Evolutionary conservation across 2,797 vertebrate species (phyloP).

Genomic region (Rhadinocentrus ornatus): DNA sequence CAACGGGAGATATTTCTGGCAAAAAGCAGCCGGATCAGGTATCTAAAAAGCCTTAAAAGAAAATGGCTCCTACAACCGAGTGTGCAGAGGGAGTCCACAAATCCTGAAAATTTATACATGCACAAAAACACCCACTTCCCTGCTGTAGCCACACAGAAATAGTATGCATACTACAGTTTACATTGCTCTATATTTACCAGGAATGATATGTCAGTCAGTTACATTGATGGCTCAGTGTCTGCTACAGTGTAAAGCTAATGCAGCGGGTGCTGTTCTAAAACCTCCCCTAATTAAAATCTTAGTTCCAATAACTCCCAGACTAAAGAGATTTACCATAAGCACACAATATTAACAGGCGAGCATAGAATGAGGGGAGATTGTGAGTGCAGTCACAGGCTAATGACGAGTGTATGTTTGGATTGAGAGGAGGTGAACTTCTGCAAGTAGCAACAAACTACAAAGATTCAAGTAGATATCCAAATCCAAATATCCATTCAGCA

Average conservation of each 20-base stretch:
- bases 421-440: neutral
- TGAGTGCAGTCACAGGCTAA: conserved; percentile 1
- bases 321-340: conserved; percentile 66
- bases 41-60: neutral
- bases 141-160: neutral
- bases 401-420: conserved; percentile 16
- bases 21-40: neutral
- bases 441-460: conserved; percentile 8
- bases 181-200: conserved; percentile 17
- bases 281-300: conserved; percentile 71
- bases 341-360: conserved; percentile 55
- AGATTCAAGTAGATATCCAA: conserved; percentile 1
- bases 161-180: conserved; percentile 1
- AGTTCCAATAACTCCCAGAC: conserved; percentile 66
- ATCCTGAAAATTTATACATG: neutral
- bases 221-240: conserved; percentile 33
- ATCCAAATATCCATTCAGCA: neutral
- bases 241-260: conserved; percentile 63
- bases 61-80: neutral
- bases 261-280: conserved; percentile 50
- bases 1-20: conserved; percentile 18
- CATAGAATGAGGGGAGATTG: conserved; percentile 32
- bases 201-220: conserved; percentile 12
- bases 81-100: neutral
- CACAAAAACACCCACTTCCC: neutral